Evolutionary conservation across 2,113 vertebrate species (phyloP).

Genomic region (Chionis minor): DNA sequence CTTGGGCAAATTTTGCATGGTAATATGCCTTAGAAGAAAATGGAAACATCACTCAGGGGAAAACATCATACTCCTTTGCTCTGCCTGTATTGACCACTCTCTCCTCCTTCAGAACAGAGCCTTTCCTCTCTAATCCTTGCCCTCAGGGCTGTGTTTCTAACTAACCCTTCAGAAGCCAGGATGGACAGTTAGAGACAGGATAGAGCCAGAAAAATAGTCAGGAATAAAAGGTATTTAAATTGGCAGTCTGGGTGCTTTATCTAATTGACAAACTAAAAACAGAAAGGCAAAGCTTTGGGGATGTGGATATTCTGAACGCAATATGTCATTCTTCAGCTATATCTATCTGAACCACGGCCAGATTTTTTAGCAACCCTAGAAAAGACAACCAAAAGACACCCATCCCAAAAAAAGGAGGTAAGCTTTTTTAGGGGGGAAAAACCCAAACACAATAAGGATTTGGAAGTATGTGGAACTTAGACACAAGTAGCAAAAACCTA

Average conservation of each 20-base stretch:
- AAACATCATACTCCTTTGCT: background rate
- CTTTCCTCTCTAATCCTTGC: background rate
- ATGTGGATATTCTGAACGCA: background rate
- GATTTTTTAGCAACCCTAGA: background rate
- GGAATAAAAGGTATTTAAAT: background rate
- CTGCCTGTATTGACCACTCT: background rate
- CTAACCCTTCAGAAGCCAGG: background rate
- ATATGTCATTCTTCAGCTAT: background rate
- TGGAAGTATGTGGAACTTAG: background rate
- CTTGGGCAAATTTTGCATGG: background rate
- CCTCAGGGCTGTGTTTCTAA: background rate
- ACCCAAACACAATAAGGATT: background rate
- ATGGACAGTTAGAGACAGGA: background rate
- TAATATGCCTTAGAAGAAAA: background rate
- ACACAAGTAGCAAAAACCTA: background rate
- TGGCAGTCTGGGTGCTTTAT: background rate
- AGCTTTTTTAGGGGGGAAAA: background rate
- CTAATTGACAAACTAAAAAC: background rate
- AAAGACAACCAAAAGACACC: background rate
- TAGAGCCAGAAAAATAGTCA: background rate
- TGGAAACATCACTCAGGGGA: background rate
- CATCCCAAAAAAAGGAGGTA: background rate
- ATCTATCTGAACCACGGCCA: background rate
- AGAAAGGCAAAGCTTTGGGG: background rate
- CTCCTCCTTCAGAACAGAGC: background rate